Evolutionary conservation across 2,113 vertebrate genomes (phyloP).

Genomic region (Potamarius usumacintae): DNA sequence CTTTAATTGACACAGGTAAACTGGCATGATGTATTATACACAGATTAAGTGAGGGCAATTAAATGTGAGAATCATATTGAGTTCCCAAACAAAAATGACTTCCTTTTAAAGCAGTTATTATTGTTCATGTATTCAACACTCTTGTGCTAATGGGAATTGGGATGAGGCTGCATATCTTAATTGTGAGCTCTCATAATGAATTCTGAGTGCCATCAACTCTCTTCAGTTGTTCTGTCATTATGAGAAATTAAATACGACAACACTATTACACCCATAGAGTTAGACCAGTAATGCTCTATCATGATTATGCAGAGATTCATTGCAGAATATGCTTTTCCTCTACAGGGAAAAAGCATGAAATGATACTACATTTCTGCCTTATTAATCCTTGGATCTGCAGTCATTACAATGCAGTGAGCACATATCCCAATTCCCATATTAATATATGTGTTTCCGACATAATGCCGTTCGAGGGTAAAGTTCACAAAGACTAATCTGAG

Average conservation of each 20-base stretch:
- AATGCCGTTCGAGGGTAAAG: constrained; percentile 30
- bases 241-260: constrained; percentile 28
- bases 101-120: constrained; percentile 34
- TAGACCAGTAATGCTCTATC: not conserved
- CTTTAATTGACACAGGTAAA: not conserved
- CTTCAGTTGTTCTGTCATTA: constrained; percentile 38
- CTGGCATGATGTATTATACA: not conserved
- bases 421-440: constrained; percentile 17
- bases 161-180: constrained; percentile 39
- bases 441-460: constrained; percentile 16
- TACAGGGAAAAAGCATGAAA: not conserved
- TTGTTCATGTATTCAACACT: constrained; percentile 36
- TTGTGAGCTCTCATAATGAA: constrained; percentile 28
- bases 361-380: constrained; percentile 7
- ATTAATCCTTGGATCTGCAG: constrained; percentile 27
- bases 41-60: not conserved
- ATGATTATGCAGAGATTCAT: constrained; percentile 7
- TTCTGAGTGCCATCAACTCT: constrained; percentile 39
- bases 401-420: constrained; percentile 5
- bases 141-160: constrained; percentile 27
- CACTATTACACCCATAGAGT: constrained; percentile 8
- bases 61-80: not conserved
- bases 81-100: not conserved
- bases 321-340: constrained; percentile 11
- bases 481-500: constrained; percentile 33